A percentile compares a stretch with the other conserved stretches of the same genome.
Conservation (phyloP, 2,888 invertebrate genomes). For the Schrankia costaestrigalis region DNA sequence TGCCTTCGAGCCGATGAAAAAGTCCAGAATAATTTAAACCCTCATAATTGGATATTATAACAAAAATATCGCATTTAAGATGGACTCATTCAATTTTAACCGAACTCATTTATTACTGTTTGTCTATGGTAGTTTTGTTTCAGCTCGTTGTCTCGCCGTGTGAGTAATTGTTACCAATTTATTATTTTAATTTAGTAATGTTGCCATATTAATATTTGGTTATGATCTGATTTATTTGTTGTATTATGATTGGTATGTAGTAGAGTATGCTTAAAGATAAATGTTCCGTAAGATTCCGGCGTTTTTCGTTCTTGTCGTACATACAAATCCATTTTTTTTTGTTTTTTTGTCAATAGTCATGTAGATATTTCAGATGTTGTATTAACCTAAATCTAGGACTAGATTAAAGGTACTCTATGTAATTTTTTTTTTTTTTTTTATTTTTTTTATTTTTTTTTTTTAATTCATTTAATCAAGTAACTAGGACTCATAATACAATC, state of each 20-base stretch:
- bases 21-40: conserved; percentile 58
- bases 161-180: conserved; percentile 54
- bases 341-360: too few species aligned
- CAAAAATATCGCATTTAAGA: conserved; percentile 66
- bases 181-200: conserved; percentile 65
- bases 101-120: conserved; percentile 67
- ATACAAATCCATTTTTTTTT: too few species aligned
- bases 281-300: too few species aligned
- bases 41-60: conserved; percentile 76
- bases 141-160: conserved; percentile 32
- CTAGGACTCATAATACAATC: too few species aligned
- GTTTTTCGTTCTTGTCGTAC: too few species aligned
- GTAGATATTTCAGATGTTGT: too few species aligned
- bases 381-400: too few species aligned
- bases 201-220: conserved; percentile 46
- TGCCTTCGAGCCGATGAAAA: conserved; percentile 64
- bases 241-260: background rate
- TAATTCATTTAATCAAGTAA: too few species aligned
- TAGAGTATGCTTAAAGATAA: background rate
- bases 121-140: conserved; percentile 49
- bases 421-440: too few species aligned
- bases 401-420: too few species aligned
- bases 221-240: conserved; percentile 51
- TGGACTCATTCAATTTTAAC: conserved; percentile 62
- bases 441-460: too few species aligned